Evolutionary conservation across 2,113 vertebrate genomes (phyloP).

Genomic region (Ctenomys sociabilis): DNA sequence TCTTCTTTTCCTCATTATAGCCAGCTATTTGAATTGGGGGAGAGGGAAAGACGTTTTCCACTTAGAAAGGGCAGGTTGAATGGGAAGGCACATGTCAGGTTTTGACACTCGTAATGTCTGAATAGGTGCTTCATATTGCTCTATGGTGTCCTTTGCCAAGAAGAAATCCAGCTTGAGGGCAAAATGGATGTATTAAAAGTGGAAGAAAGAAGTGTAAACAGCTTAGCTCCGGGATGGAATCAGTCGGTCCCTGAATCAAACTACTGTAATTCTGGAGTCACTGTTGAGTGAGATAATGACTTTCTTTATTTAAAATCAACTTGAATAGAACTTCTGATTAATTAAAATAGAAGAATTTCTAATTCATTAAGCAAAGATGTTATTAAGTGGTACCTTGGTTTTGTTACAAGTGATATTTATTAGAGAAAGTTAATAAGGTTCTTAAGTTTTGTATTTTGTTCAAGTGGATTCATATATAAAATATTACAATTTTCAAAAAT

Average conservation of each 20-base stretch:
- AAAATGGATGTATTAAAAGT: not conserved
- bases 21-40: not conserved
- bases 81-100: not conserved
- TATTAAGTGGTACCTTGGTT: slow-evolving; percentile 2
- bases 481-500: not conserved
- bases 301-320: not conserved
- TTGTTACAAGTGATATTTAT: not conserved
- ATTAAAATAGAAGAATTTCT: not conserved
- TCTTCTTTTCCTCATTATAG: not conserved
- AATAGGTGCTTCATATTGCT: not conserved
- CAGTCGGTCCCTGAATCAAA: not conserved
- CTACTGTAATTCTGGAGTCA: slow-evolving; percentile 10
- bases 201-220: not conserved
- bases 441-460: slow-evolving; percentile 13
- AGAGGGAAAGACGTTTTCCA: not conserved
- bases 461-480: not conserved
- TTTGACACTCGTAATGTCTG: not conserved
- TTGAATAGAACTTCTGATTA: not conserved
- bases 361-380: not conserved
- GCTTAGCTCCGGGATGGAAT: not conserved
- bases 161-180: not conserved
- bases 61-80: not conserved
- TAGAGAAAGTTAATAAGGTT: not conserved
- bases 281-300: not conserved
- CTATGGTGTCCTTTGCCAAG: not conserved